A percentile compares a stretch with the other conserved stretches of the same genome.
Conservation (phyloP, 2,888 invertebrate species). For the Carabus problematicus region DNA sequence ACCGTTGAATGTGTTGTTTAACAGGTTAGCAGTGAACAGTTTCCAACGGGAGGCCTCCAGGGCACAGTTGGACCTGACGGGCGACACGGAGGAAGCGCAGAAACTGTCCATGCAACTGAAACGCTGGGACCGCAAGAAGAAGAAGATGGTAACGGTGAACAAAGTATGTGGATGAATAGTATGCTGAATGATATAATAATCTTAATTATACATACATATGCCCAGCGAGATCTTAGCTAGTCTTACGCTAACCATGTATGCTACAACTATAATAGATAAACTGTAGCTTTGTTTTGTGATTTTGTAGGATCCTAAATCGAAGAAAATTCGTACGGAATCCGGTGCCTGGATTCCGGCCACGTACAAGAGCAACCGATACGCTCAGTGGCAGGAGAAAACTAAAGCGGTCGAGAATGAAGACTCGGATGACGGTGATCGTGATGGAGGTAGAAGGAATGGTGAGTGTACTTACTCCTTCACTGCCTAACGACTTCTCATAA, state of each 20-base stretch:
- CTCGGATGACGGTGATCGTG: slow-evolving; percentile 61
- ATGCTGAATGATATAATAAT: too few relatives aligned
- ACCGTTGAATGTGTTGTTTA: too few relatives aligned
- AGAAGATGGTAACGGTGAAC: slow-evolving; percentile 86
- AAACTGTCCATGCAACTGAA: slow-evolving; percentile 68
- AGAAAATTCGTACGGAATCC: slow-evolving; percentile 93
- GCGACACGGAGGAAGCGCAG: slow-evolving; percentile 76
- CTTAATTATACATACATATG: too few relatives aligned
- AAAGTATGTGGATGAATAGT: slow-evolving; percentile 63
- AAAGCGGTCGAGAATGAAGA: slow-evolving; percentile 62
- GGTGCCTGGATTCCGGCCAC: slow-evolving; percentile 94
- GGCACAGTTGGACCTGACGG: slow-evolving; percentile 83
- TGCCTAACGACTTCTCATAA: too few relatives aligned
- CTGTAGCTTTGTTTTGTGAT: not conserved
- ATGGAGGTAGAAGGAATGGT: slow-evolving; percentile 43
- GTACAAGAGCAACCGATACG: slow-evolving; percentile 90
- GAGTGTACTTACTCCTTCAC: too few relatives aligned
- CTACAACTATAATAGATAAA: not conserved
- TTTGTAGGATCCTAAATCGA: slow-evolving; percentile 63
- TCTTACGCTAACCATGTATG: too few relatives aligned
- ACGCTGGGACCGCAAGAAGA: slow-evolving; percentile 94
- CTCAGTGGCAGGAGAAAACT: slow-evolving; percentile 83
- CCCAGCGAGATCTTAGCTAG: too few relatives aligned
- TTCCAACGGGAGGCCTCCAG: slow-evolving; percentile 82
- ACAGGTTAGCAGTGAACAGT: slow-evolving; percentile 75